These are phyloP conservation scores for Sarcophaga peregrina DNA, from an alignment of 1,140 invertebrate species.

Conservation along the genomic window DNA sequence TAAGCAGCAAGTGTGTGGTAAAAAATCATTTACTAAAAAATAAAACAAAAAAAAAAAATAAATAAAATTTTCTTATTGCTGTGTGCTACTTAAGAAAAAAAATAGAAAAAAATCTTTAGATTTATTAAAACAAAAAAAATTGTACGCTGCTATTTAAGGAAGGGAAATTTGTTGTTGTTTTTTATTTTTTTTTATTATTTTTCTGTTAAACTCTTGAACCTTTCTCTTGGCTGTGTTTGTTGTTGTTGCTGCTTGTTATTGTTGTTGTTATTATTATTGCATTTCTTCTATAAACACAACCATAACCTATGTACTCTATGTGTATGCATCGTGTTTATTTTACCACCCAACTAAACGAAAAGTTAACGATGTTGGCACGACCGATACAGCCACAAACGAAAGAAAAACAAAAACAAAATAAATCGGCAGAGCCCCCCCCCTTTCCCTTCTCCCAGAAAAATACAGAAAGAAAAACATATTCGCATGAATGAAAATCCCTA, in stretches of 20 bases:
- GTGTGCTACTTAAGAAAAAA: not conserved
- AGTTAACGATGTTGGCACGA: not conserved
- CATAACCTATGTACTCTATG: constrained; percentile 13
- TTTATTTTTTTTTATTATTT: too few relatives aligned
- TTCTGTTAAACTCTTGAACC: constrained; percentile 32
- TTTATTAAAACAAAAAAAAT: too few relatives aligned
- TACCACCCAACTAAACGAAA: not conserved
- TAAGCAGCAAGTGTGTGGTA: not conserved
- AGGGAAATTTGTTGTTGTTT: not conserved
- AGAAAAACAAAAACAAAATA: not conserved
- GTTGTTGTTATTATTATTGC: not conserved
- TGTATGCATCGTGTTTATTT: not conserved
- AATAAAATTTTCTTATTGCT: not conserved
- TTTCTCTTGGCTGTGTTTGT: constrained; percentile 15
- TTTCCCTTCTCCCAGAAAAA: too few relatives aligned
- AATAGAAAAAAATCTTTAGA: not conserved
- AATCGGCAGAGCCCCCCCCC: not conserved
- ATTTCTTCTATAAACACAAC: not conserved
- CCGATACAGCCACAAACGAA: not conserved
- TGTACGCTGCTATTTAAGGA: not conserved
- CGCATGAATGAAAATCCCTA: constrained; percentile 38
- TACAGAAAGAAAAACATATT: constrained; percentile 25
- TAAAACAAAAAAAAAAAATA: constrained; percentile 12
- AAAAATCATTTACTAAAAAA: not conserved
- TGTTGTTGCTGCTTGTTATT: too few relatives aligned